Base-by-base conservation (phyloP, 2,797 vertebrate genomes). In the Erithacus rubecula region DNA sequence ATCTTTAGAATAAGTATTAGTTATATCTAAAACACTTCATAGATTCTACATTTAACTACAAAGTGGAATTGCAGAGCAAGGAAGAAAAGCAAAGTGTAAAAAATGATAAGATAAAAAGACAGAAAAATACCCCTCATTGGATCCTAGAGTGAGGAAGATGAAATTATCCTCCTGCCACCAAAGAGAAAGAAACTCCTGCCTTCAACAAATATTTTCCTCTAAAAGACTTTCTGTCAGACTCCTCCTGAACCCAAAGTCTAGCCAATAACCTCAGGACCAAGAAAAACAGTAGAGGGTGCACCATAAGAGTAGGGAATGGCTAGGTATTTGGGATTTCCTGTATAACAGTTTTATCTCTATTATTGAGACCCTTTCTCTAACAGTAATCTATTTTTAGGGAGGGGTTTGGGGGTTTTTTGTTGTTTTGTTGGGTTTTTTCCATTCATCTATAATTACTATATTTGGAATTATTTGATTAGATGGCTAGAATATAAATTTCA, bases 31-130 rank as follows among this genome's bases (percentile, higher is more conserved):
- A 34, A 37, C 3, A 11, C 14, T 13, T 22, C 4, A 9, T 16
- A 29, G 5, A 2, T 5, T 6, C 0, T 29, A 17, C 1, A 0
- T 68, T 83, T 24, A 56, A 55, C 6, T 27, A 15, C 12, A n/a
- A 77, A 52, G 5, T 12, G 8, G 18, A 87, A 46, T 37, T 37
- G 23, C 26, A 83, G 46, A 76, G 11, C 15, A 55, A 71, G 26
- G 26, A 53, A 75, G 14, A 55, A 83, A 74, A 74, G 43, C 43
- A 47, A 83, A 77, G 5, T 41, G 4, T 46, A 53, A 82, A 49
- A 60, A 26, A 4, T 65, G 1, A 0, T 15, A 14, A 39, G 9
- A 32, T 15, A 62, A 11, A 55, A 69, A 72, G 8, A 37, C 10
- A 32, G 8, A 15, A 64, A 83, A 58, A 52, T 36, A 64, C 1